phyloP scores from a whole-genome alignment of 1,140 invertebrate species.

The Bombus confusus region DNA sequence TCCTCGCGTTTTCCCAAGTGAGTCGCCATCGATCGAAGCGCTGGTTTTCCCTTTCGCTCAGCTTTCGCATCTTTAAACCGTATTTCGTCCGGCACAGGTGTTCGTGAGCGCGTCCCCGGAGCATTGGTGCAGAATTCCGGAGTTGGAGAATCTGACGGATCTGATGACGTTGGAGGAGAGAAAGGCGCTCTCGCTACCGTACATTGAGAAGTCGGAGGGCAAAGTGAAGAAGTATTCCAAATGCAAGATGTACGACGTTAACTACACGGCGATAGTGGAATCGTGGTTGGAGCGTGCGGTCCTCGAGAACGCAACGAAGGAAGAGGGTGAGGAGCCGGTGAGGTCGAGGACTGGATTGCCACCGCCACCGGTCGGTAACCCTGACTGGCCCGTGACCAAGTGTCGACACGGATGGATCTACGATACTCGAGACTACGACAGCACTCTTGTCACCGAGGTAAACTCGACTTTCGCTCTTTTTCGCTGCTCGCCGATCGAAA shows the following conservation, averaged over 20 bases:
- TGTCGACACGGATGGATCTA: conserved; percentile 84
- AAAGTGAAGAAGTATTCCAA: conserved; percentile 77
- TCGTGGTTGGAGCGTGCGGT: conserved; percentile 69
- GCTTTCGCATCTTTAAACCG: background rate
- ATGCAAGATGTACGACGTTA: conserved; percentile 83
- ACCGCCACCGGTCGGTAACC: conserved; percentile 74
- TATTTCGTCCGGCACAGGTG: conserved; percentile 79
- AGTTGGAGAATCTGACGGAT: conserved; percentile 81
- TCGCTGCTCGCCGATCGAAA: background rate
- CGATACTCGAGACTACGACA: conserved; percentile 82
- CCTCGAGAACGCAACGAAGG: conserved; percentile 46
- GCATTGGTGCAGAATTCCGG: conserved; percentile 87
- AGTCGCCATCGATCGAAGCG: conserved; percentile 1
- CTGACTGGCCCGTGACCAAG: conserved; percentile 75
- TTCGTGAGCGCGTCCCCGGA: conserved; percentile 88
- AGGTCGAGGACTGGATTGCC: conserved; percentile 59
- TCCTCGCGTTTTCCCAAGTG: conserved; percentile 87
- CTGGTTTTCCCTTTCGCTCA: background rate
- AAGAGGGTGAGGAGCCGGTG: conserved; percentile 17
- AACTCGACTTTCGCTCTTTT: conserved; percentile 74
- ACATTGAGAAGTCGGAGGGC: conserved; percentile 77
- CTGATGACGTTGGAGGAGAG: conserved; percentile 83
- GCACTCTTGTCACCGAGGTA: conserved; percentile 85
- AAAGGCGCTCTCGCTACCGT: conserved; percentile 83
- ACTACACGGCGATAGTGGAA: conserved; percentile 80